A percentile compares a stretch with the other conserved stretches of the same genome.
phyloP scores from a whole-genome alignment of 2,797 vertebrate genomes.

The Luscinia luscinia region DNA sequence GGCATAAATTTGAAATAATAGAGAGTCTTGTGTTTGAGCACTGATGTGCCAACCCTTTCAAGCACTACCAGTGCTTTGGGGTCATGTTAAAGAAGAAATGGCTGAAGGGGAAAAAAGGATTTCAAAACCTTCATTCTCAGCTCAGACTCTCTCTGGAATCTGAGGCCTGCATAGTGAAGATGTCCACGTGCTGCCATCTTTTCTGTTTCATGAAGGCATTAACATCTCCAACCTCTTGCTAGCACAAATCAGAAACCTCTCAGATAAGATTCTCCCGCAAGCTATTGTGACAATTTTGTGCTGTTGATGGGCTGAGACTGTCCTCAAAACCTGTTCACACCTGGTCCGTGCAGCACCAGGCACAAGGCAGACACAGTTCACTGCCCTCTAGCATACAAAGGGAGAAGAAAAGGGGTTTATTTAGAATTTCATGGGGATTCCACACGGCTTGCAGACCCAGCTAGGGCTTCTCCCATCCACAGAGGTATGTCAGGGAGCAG shows the following conservation, averaged over 20 bases:
- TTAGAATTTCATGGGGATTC: neutral
- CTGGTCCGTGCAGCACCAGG: neutral
- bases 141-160: neutral
- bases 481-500: rapidly evolving
- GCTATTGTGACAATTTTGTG: neutral
- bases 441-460: neutral
- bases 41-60: neutral
- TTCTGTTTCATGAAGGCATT: neutral
- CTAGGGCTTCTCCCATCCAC: rapidly evolving
- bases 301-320: neutral
- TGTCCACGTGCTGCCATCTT: neutral
- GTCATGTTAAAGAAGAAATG: constrained; percentile 10
- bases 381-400: neutral
- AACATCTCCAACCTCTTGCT: neutral
- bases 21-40: neutral
- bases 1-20: constrained; percentile 42
- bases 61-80: constrained; percentile 28
- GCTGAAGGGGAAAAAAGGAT: constrained; percentile 13
- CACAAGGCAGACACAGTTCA: rapidly evolving
- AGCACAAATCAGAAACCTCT: neutral
- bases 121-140: constrained; percentile 1
- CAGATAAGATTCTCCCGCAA: neutral
- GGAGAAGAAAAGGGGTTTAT: neutral
- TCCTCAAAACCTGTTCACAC: rapidly evolving
- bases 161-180: neutral